These are phyloP conservation scores for Oncorhynchus keta DNA, from an alignment of 2,113 vertebrate species.

Conservation along the genomic window DNA sequence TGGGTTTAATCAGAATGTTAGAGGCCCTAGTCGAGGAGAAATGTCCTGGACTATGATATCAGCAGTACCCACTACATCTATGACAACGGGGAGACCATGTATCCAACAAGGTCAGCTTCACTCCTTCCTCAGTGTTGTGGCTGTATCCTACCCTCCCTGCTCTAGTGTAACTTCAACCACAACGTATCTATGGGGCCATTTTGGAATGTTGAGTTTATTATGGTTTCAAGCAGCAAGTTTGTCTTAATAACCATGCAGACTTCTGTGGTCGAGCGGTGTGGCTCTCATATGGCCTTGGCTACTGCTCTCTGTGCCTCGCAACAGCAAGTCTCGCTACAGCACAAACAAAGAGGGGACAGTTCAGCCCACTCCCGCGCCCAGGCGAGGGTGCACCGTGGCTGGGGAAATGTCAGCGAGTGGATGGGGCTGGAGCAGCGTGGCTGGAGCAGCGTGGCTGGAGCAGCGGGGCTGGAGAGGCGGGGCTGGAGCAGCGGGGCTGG, in stretches of 20 bases:
- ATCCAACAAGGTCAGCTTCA: not conserved
- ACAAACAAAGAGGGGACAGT: not conserved
- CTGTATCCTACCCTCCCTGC: not conserved
- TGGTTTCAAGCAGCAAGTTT: not conserved
- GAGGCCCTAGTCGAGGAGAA: no score
- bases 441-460: no score
- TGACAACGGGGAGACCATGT: not conserved
- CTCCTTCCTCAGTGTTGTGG: not conserved
- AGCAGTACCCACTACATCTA: no score
- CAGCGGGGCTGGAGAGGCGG: no score
- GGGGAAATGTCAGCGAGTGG: conserved; percentile 42
- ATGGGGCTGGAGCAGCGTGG: not conserved
- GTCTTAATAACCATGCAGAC: not conserved
- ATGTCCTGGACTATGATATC: no score
- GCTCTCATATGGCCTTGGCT: not conserved
- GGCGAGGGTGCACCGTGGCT: conserved; percentile 36
- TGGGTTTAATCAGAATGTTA: no score
- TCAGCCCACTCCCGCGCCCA: conserved; percentile 32
- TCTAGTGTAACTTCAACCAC: not conserved
- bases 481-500: no score
- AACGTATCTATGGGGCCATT: not conserved
- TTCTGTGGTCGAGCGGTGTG: not conserved
- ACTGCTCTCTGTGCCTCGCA: not conserved
- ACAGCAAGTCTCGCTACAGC: not conserved
- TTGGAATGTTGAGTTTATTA: not conserved